phyloP scores from a whole-genome alignment of 2,113 vertebrate species.

The Paratilapia polleni region DNA sequence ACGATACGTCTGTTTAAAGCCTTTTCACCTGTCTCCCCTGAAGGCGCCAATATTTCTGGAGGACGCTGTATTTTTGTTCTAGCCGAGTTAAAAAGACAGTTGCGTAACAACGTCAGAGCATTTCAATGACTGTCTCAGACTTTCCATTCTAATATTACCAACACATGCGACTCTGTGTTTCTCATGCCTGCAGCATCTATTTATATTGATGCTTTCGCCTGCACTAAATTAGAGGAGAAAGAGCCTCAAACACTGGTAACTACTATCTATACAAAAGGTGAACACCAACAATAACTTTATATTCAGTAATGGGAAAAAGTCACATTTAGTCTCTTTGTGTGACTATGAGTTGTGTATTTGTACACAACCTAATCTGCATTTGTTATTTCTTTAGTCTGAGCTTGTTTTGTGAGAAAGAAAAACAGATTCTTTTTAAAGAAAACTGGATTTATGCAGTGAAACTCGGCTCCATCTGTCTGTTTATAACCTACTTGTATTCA shows the following conservation, averaged over 20 bases:
- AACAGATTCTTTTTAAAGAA: neutral
- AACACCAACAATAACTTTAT: neutral
- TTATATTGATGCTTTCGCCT: slow-evolving; percentile 68
- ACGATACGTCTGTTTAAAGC: slow-evolving; percentile 18
- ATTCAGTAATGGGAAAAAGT: neutral
- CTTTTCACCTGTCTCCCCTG: slow-evolving; percentile 48
- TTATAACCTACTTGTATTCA: slow-evolving; percentile 94
- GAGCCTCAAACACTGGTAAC: slow-evolving; percentile 32
- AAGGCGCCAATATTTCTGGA: slow-evolving; percentile 71
- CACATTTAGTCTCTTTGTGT: neutral
- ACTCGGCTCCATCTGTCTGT: neutral
- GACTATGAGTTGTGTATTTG: neutral
- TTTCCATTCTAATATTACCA: slow-evolving; percentile 83
- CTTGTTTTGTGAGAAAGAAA: neutral
- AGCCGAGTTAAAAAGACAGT: slow-evolving; percentile 72
- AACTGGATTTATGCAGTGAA: neutral
- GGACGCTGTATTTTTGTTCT: slow-evolving; percentile 68
- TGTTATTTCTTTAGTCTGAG: neutral
- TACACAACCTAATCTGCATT: no score
- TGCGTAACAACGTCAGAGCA: slow-evolving; percentile 73
- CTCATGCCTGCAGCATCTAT: slow-evolving; percentile 71
- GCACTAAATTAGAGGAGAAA: slow-evolving; percentile 50
- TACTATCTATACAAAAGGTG: neutral
- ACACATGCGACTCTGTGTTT: slow-evolving; percentile 74
- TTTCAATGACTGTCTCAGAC: slow-evolving; percentile 78